A percentile compares a stretch with the other conserved stretches of the same genome.
Evolutionary conservation across 2,888 invertebrate species (phyloP).

Genomic region (Ormia ochracea): DNA sequence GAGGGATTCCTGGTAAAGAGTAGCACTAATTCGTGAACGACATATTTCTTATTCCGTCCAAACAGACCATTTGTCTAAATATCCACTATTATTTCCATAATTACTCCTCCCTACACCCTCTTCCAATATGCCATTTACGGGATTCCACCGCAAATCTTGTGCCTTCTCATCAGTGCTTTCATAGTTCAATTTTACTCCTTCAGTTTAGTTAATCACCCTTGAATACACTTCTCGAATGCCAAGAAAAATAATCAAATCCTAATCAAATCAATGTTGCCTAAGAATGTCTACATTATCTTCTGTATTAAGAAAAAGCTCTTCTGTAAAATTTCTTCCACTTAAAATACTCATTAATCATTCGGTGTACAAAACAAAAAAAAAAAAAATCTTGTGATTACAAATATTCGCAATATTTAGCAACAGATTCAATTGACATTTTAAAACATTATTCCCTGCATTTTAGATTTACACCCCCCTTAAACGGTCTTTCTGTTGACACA

Average conservation of each 20-base stretch:
- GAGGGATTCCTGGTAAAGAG: no score
- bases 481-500: constrained; percentile 27
- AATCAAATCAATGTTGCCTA: constrained; percentile 38
- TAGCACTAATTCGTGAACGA: no score
- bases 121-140: no score
- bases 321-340: not conserved
- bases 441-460: not conserved
- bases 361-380: no score
- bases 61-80: no score
- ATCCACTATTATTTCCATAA: no score
- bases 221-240: not conserved
- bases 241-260: not conserved
- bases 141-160: no score
- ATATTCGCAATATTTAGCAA: constrained; percentile 50
- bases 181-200: not conserved
- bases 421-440: constrained; percentile 59
- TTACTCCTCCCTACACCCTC: no score
- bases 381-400: constrained; percentile 12
- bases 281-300: constrained; percentile 10
- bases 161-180: no score
- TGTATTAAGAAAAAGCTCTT: not conserved
- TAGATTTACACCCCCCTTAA: constrained; percentile 9
- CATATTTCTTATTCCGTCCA: no score
- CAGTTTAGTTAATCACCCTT: not conserved
- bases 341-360: constrained; percentile 53